Conservation (phyloP, 2,888 invertebrate species). For the Aspidapion aeneum region DNA sequence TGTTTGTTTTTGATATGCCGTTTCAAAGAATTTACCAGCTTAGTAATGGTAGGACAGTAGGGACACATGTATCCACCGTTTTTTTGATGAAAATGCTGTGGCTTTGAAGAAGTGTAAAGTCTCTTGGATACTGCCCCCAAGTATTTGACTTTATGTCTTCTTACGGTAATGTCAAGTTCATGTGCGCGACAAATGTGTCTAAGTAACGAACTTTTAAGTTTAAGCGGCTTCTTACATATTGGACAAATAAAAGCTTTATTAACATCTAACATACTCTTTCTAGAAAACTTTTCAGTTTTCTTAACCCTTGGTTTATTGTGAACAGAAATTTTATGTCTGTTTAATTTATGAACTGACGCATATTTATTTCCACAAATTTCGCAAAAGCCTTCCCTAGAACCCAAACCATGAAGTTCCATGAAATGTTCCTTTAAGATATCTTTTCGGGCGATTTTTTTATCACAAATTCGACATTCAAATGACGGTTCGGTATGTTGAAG, state of each 20-base stretch:
- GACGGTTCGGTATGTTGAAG: constrained; percentile 36
- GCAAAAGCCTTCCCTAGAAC: constrained; percentile 20
- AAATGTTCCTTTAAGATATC: constrained; percentile 42
- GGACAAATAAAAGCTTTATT: constrained; percentile 24
- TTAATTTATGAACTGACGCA: not conserved
- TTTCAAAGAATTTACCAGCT: constrained; percentile 41
- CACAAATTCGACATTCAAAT: constrained; percentile 34
- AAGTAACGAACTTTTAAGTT: constrained; percentile 27
- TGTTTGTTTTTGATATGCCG: constrained; percentile 42
- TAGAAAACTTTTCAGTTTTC: too few species aligned
- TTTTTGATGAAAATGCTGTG: not conserved
- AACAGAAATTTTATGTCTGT: not conserved
- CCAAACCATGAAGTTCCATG: constrained; percentile 36
- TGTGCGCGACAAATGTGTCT: constrained; percentile 30
- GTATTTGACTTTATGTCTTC: constrained; percentile 25
- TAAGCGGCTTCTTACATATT: constrained; percentile 32
- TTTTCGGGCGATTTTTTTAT: constrained; percentile 27
- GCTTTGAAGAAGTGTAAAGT: constrained; percentile 17
- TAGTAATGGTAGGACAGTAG: constrained; percentile 40
- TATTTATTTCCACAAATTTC: not conserved
- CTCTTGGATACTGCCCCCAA: constrained; percentile 33
- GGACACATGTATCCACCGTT: constrained; percentile 33
- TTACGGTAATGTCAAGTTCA: constrained; percentile 33
- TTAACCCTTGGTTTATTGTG: not conserved
- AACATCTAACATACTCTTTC: not conserved